Conservation (phyloP, 2,888 invertebrate genomes). For the Leptopilina drosophilae region DNA sequence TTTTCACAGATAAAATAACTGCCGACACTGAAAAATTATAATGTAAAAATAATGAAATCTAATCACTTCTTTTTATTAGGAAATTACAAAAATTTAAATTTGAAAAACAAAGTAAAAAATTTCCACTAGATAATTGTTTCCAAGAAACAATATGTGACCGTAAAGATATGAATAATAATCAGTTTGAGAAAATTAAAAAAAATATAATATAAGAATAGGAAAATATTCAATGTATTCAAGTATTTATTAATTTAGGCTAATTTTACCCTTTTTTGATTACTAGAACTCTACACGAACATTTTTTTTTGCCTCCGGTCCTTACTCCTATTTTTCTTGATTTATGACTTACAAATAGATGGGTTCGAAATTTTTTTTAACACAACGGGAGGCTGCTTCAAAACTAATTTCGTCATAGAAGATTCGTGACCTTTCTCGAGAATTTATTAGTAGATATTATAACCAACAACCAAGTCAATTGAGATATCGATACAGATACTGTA, state of each 20-base stretch:
- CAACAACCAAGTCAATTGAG: slow-evolving; percentile 63
- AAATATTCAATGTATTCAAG: slow-evolving; percentile 35
- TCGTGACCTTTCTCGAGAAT: slow-evolving; percentile 65
- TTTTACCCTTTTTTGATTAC: slow-evolving; percentile 52
- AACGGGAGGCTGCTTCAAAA: slow-evolving; percentile 60
- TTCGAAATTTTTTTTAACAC: slow-evolving; percentile 56
- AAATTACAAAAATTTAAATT: too few species aligned
- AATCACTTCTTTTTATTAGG: too few species aligned
- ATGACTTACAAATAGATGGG: slow-evolving; percentile 64
- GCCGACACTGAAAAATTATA: too few species aligned
- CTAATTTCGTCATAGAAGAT: slow-evolving; percentile 70
- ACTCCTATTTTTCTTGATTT: slow-evolving; percentile 70
- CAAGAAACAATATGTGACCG: background rate
- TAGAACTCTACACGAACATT: slow-evolving; percentile 24
- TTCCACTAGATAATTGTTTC: too few species aligned
- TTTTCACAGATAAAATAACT: too few species aligned
- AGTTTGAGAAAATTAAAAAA: background rate
- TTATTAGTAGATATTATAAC: slow-evolving; percentile 70
- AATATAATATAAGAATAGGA: background rate
- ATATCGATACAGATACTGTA: slow-evolving; percentile 55
- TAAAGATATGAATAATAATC: background rate
- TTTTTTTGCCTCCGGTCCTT: slow-evolving; percentile 36
- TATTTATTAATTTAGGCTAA: slow-evolving; percentile 49
- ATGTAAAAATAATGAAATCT: too few species aligned
- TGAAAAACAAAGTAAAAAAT: too few species aligned